Evolutionary conservation across 1,140 invertebrate genomes (phyloP), one percentile per base, ranked within the genome.

Genomic region (Drosophila carrolli): DNA sequence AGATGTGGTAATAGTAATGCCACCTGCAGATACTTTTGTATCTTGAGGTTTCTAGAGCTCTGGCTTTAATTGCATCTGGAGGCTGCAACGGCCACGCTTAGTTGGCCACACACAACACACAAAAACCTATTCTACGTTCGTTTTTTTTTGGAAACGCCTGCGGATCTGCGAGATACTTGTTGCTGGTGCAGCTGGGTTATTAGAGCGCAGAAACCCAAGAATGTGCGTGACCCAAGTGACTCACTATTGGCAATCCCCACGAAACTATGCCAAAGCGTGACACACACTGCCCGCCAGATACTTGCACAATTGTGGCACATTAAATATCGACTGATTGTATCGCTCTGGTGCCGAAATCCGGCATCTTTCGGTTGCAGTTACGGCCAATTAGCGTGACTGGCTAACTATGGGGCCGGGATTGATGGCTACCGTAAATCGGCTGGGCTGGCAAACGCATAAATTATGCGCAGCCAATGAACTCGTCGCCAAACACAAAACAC

Each of bases 401-500:
- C 51, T 48, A 71, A 72, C 66, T 35, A 50, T 16, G 40, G 19
- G 13, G 11, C 19, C 37, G 9, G 19, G 63, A 67, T 51, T 67
- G 63, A 67, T 65, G 65, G 37, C 65, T 29, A 32, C n/a, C 11
- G 16, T 10, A 58, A 19, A 19, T 29, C 10, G 11, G 38, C n/a
- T 57, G 55, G 56, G 23, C 44, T 51, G 37, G 5, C 50, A 53
- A 67, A 77, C 73, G 62, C 74, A 77, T 77, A 77, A 77, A 77
- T 62, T 78, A 78, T 78, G 51, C 57, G 56, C 23, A 73, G 84
- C 77, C 84, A 89, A 74, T 88, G 83, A 88, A 88, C 83, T 77
- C 75, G 35, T 58, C 58, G 38, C 29, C 29, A 51, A 35, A 51
- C 5, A 5, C n/a, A 44, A 16, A 44, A 14, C 11, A 46, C 14